Evolutionary conservation across 2,888 invertebrate genomes (phyloP).

Genomic region (Colostygia pectinataria): DNA sequence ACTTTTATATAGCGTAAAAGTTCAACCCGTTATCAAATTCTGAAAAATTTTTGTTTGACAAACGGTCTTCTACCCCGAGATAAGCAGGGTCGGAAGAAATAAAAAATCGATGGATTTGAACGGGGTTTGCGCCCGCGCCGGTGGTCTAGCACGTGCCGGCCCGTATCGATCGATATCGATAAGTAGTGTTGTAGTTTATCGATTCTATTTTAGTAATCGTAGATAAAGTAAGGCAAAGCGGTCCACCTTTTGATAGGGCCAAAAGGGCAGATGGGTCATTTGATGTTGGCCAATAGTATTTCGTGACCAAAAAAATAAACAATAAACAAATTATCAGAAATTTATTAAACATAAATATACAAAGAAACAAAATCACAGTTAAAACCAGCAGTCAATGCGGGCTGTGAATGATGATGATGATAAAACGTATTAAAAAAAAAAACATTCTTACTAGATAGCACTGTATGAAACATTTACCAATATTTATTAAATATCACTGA

Average conservation of each 20-base stretch:
- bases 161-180: constrained; percentile 74
- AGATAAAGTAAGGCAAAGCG: constrained; percentile 4
- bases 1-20: not conserved
- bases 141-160: constrained; percentile 64
- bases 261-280: constrained; percentile 4
- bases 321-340: too few species aligned
- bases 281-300: not conserved
- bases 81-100: constrained; percentile 19
- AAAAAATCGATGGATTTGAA: constrained; percentile 18
- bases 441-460: too few species aligned
- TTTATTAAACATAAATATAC: too few species aligned
- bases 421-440: too few species aligned
- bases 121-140: constrained; percentile 14
- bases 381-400: too few species aligned
- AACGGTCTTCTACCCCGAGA: constrained; percentile 22
- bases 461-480: too few species aligned
- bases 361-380: too few species aligned
- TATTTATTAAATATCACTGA: too few species aligned
- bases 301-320: not conserved
- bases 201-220: constrained; percentile 13
- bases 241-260: constrained; percentile 11
- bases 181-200: constrained; percentile 28
- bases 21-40: constrained; percentile 1
- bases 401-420: too few species aligned
- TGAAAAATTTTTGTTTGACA: constrained; percentile 5